Percentiles rank a stretch among this genome's conserved stretches.
These are phyloP conservation scores for Heliconius hermathena DNA, from an alignment of 1,140 invertebrate species.

Conservation along the genomic window DNA sequence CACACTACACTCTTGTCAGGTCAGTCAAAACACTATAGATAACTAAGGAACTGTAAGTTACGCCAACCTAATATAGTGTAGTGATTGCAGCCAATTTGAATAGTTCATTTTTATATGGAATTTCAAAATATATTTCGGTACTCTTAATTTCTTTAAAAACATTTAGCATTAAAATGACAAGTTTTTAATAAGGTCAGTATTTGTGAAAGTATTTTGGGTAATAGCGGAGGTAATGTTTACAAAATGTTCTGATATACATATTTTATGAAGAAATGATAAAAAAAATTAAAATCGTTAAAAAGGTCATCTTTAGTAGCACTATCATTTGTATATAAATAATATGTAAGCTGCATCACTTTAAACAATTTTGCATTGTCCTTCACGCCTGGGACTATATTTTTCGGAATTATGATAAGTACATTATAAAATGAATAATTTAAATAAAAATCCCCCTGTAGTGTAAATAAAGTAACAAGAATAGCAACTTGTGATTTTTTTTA, in stretches of 20 bases:
- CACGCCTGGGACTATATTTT: neutral
- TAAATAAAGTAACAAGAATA: neutral
- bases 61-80: neutral
- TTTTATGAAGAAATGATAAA: neutral
- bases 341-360: neutral
- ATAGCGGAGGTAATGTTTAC: neutral
- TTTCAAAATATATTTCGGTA: neutral
- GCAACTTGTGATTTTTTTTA: neutral
- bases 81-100: neutral
- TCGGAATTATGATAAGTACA: neutral
- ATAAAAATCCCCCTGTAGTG: neutral
- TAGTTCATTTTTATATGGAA: neutral
- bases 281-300: neutral
- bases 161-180: neutral
- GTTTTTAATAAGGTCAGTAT: neutral
- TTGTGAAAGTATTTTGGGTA: neutral
- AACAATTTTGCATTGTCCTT: neutral
- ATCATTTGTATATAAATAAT: neutral
- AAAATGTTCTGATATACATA: neutral
- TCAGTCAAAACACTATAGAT: neutral
- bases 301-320: neutral
- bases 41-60: neutral
- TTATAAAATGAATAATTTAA: neutral
- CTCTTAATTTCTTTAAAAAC: neutral
- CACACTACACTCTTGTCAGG: neutral